Conservation (phyloP, 2,113 vertebrate species). For the Nibea albiflora region DNA sequence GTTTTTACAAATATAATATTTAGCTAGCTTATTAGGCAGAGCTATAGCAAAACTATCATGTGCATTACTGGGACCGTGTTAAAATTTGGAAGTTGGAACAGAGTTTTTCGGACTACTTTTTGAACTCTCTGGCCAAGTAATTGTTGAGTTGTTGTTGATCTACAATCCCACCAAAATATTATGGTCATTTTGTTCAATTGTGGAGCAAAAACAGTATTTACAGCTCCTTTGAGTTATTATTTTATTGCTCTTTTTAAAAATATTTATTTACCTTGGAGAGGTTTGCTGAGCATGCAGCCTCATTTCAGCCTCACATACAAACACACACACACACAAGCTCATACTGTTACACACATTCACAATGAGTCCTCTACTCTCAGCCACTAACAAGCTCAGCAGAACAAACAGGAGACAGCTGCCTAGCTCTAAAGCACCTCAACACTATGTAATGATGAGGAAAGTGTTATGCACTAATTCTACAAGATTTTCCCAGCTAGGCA, state of each 20-base stretch:
- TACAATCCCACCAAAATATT: neutral
- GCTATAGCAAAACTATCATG: neutral
- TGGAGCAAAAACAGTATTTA: neutral
- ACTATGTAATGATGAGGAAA: no score
- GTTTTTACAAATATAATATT: neutral
- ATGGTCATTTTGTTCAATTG: slow-evolving; percentile 3
- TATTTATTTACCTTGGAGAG: slow-evolving; percentile 1
- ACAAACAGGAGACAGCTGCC: neutral
- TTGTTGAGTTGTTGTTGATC: neutral
- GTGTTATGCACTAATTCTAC: neutral
- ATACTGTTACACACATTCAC: slow-evolving; percentile 2
- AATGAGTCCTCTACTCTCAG: neutral
- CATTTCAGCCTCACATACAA: neutral
- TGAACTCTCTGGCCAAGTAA: neutral
- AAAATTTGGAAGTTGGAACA: neutral
- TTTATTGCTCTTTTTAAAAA: slow-evolving; percentile 13
- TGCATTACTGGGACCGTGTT: neutral
- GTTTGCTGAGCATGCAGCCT: slow-evolving; percentile 28
- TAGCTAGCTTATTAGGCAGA: neutral
- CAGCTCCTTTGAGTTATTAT: neutral
- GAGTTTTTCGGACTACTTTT: neutral
- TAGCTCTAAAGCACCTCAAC: neutral
- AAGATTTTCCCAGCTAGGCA: neutral
- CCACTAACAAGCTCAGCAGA: neutral
- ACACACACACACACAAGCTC: neutral